A percentile compares a stretch with the other conserved stretches of the same genome.
phyloP scores from a whole-genome alignment of 2,888 invertebrate species.

The Lissocephala sabroskyi region DNA sequence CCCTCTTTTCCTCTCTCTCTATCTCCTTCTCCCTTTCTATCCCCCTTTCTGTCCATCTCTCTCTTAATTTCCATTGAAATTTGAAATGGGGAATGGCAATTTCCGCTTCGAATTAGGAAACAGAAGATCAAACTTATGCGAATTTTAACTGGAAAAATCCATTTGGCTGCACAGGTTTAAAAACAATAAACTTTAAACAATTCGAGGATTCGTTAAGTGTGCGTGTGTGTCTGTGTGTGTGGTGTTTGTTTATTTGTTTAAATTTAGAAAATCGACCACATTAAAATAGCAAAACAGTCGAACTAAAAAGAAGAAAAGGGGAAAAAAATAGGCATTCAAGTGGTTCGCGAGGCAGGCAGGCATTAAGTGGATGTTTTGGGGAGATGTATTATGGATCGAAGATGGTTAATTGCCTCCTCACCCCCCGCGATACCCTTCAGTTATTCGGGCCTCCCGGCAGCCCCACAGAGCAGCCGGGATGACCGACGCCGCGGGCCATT shows the following conservation, averaged over 20 bases:
- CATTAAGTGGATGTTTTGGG: constrained; percentile 51
- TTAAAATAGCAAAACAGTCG: constrained; percentile 59
- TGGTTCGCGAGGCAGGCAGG: constrained; percentile 27
- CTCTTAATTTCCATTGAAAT: too few relatives aligned
- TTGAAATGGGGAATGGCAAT: too few relatives aligned
- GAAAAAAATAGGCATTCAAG: constrained; percentile 60
- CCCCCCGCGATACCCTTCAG: too few relatives aligned
- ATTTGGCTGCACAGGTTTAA: constrained; percentile 44
- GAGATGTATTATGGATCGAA: constrained; percentile 50
- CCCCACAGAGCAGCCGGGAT: too few relatives aligned
- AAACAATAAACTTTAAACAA: constrained; percentile 58
- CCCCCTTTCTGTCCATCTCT: too few relatives aligned
- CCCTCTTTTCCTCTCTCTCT: too few relatives aligned
- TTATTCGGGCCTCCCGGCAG: too few relatives aligned
- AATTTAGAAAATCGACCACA: constrained; percentile 61
- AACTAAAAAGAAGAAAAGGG: too few relatives aligned
- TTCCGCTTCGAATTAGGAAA: background rate
- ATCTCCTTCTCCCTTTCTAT: too few relatives aligned
- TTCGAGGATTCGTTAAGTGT: constrained; percentile 4
- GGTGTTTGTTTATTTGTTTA: constrained; percentile 59
- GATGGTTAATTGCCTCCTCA: constrained; percentile 35
- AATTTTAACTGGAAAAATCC: too few relatives aligned
- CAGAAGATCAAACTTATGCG: constrained; percentile 20
- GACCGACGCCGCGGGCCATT: constrained; percentile 63
- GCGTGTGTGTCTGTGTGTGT: constrained; percentile 7